Conservation (phyloP, 2,888 invertebrate species). For the Drosophila monieri region DNA sequence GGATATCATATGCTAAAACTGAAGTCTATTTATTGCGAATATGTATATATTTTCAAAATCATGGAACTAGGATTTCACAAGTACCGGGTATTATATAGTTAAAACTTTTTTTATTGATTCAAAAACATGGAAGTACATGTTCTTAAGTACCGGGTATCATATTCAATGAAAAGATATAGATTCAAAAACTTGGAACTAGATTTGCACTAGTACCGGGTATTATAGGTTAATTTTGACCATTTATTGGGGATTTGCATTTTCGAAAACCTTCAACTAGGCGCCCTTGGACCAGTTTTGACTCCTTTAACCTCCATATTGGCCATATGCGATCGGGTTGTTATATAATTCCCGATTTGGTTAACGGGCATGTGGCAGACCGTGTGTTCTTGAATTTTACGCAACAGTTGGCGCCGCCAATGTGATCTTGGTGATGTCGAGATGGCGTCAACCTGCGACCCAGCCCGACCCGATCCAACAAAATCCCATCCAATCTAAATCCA, state of each 20-base stretch:
- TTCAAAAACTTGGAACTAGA: too few species aligned
- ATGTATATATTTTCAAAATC: too few species aligned
- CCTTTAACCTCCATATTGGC: slow-evolving; percentile 31
- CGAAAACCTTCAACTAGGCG: background rate
- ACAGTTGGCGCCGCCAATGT: slow-evolving; percentile 73
- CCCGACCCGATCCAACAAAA: slow-evolving; percentile 18
- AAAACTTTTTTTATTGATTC: too few species aligned
- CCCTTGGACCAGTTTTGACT: slow-evolving; percentile 25
- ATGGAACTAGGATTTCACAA: too few species aligned
- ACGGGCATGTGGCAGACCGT: slow-evolving; percentile 24
- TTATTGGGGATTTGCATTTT: background rate
- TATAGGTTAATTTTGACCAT: background rate
- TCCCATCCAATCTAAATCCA: slow-evolving; percentile 15
- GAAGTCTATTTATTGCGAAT: too few species aligned
- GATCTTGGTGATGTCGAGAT: slow-evolving; percentile 53
- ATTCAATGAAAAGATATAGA: too few species aligned
- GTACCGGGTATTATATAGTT: too few species aligned
- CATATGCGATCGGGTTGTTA: slow-evolving; percentile 25
- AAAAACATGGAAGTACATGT: too few species aligned
- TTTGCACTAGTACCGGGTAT: slow-evolving; percentile 1
- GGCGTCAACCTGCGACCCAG: slow-evolving; percentile 61
- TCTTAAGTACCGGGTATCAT: too few species aligned
- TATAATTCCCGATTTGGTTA: slow-evolving; percentile 27
- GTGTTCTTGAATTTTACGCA: slow-evolving; percentile 77
- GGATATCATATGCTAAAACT: too few species aligned